A percentile compares a stretch with the other conserved stretches of the same genome.
These are phyloP conservation scores for Samia ricini DNA, from an alignment of 1,140 invertebrate species.

Conservation along the genomic window DNA sequence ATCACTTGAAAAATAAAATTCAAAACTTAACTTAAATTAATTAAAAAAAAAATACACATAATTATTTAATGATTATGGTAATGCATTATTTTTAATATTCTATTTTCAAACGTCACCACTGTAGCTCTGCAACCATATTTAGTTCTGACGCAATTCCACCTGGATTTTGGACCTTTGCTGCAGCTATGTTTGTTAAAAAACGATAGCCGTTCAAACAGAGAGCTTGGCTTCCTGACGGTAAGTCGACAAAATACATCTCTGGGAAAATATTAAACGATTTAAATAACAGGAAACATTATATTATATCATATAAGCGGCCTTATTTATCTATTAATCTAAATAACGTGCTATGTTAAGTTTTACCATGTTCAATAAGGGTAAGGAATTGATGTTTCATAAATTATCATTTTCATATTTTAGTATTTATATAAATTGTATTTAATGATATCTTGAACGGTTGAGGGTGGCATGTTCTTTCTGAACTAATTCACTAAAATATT, in stretches of 20 bases:
- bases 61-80: slow-evolving; percentile 31
- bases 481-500: too few relatives aligned
- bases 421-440: too few relatives aligned
- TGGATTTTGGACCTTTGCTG: slow-evolving; percentile 26
- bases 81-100: slow-evolving; percentile 23
- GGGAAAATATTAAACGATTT: slow-evolving; percentile 1
- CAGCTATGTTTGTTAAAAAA: slow-evolving; percentile 33
- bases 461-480: too few relatives aligned
- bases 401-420: too few relatives aligned
- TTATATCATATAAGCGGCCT: not conserved
- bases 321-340: not conserved
- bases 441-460: too few relatives aligned
- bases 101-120: slow-evolving; percentile 22
- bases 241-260: slow-evolving; percentile 22
- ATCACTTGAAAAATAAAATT: too few relatives aligned
- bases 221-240: slow-evolving; percentile 17
- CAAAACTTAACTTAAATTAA: too few relatives aligned
- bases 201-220: slow-evolving; percentile 26
- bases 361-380: too few relatives aligned
- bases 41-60: not conserved
- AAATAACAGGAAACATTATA: not conserved
- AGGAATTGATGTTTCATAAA: too few relatives aligned
- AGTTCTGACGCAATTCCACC: slow-evolving; percentile 34
- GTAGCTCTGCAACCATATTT: slow-evolving; percentile 29
- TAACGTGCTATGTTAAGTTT: too few relatives aligned